phyloP scores from a whole-genome alignment of 2,888 invertebrate species.

The Eilema depressum region DNA sequence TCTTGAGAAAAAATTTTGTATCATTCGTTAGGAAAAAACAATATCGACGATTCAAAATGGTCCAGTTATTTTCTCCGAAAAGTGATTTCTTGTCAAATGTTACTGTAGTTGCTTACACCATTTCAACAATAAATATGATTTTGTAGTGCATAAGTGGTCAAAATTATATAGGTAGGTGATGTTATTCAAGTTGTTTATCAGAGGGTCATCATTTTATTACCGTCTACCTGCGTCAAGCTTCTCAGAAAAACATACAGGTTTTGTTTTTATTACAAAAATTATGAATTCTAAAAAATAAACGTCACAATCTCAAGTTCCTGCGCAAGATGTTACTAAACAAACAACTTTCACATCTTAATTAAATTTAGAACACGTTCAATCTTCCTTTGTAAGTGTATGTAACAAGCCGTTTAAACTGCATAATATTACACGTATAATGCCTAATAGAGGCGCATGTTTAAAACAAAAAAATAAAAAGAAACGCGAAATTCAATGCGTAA shows the following conservation, averaged over 20 bases:
- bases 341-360: constrained; percentile 4
- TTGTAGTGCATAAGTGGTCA: background rate
- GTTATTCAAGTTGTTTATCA: background rate
- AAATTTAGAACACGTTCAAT: background rate
- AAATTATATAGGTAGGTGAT: background rate
- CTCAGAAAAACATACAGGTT: background rate
- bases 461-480: constrained; percentile 1
- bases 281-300: background rate
- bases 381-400: background rate
- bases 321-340: background rate
- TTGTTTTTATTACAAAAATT: background rate
- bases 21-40: background rate
- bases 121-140: background rate
- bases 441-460: background rate
- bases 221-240: background rate
- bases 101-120: background rate
- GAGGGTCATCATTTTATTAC: background rate
- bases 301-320: background rate
- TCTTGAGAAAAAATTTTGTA: background rate
- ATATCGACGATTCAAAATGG: background rate
- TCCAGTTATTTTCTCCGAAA: background rate
- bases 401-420: background rate
- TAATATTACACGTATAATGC: background rate
- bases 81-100: background rate
- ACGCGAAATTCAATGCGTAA: background rate